These are phyloP conservation scores for Stichopus horrens DNA, from an alignment of 53 echinoderm and acorn worm genomes.

Conservation along the genomic window DNA sequence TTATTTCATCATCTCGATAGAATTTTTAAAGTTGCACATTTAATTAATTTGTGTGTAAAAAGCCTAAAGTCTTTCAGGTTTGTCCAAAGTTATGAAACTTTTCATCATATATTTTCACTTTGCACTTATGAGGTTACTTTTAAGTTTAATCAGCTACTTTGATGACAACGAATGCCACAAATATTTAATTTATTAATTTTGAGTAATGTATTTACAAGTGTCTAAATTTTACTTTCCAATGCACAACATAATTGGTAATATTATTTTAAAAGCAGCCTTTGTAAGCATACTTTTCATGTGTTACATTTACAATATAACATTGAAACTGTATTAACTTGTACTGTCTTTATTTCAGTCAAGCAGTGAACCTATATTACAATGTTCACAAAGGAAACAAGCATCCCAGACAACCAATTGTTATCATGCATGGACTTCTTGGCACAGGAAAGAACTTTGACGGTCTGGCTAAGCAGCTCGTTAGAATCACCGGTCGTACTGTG, in stretches of 20 bases:
- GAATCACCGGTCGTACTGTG: slow-evolving; percentile 58
- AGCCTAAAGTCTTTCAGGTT: no score
- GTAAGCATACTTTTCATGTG: neutral
- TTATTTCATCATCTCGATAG: no score
- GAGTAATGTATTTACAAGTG: no score
- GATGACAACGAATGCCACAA: no score
- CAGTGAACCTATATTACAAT: slow-evolving; percentile 19
- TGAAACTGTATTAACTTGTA: neutral
- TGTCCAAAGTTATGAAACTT: no score
- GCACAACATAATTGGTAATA: neutral
- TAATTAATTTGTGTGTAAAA: no score
- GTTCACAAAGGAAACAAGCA: neutral
- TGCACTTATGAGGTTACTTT: no score
- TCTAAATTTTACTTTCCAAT: neutral
- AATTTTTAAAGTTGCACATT: no score
- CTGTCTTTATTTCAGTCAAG: neutral
- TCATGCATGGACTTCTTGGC: slow-evolving; percentile 92
- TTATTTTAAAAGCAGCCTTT: neutral
- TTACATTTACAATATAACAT: neutral
- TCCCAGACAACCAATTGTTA: slow-evolving; percentile 52
- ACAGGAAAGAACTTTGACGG: slow-evolving; percentile 83
- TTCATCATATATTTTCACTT: no score
- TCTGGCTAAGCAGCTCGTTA: slow-evolving; percentile 73
- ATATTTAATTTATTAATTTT: no score
- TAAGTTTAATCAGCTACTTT: no score